Conservation (phyloP, 1,140 invertebrate species). For the Drosophila truncata region DNA sequence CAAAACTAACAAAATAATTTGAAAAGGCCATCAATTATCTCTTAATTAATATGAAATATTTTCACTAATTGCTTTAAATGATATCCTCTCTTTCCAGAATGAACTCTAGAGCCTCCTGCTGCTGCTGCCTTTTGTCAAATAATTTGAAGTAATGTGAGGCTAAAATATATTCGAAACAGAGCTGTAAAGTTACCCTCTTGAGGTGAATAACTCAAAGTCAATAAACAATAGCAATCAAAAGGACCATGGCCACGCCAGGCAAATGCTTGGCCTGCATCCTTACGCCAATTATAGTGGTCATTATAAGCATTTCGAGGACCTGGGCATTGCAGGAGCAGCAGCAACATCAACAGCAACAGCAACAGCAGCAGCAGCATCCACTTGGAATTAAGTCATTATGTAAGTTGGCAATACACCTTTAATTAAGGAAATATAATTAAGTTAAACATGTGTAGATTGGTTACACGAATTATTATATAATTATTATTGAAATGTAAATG, state of each 20-base stretch:
- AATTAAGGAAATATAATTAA: neutral
- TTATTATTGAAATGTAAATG: neutral
- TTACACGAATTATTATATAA: neutral
- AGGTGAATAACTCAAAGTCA: conserved; percentile 22
- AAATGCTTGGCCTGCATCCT: conserved; percentile 26
- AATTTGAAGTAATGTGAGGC: conserved; percentile 14
- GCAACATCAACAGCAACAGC: conserved; percentile 46
- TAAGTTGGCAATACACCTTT: conserved; percentile 43
- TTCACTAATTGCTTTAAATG: conserved; percentile 9
- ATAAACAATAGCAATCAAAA: conserved; percentile 1
- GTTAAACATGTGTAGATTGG: neutral
- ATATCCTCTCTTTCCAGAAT: conserved; percentile 6
- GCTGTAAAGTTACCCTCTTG: neutral
- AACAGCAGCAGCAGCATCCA: conserved; percentile 34
- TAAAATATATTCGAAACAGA: neutral
- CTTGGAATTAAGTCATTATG: conserved; percentile 63
- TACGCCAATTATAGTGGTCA: conserved; percentile 31
- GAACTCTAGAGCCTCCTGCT: conserved; percentile 1
- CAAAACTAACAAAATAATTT: neutral
- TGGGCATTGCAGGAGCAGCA: conserved; percentile 57
- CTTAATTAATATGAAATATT: neutral
- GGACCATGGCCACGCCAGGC: conserved; percentile 37
- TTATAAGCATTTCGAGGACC: conserved; percentile 32
- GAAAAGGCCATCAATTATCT: neutral
- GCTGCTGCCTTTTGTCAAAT: neutral